These are phyloP conservation scores for Folsomia manolachei DNA, from an alignment of 2,888 invertebrate genomes.

Conservation along the genomic window DNA sequence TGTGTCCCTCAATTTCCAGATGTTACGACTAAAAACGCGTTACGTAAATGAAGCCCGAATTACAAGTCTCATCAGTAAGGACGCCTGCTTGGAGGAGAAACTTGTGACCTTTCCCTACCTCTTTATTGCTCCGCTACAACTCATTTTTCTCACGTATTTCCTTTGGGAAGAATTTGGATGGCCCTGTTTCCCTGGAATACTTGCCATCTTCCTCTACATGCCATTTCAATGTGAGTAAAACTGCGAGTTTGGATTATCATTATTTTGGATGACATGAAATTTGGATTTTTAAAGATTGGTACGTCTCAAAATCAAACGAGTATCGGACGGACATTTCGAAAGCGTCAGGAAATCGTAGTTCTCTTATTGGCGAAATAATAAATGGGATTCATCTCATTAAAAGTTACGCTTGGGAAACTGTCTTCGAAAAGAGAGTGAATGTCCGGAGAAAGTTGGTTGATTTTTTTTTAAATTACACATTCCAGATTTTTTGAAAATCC, in stretches of 20 bases:
- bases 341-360: constrained; percentile 55
- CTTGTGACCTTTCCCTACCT: constrained; percentile 17
- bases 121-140: constrained; percentile 21
- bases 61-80: constrained; percentile 19
- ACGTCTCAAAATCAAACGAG: constrained; percentile 7
- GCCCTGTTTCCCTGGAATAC: constrained; percentile 15
- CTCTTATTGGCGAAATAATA: constrained; percentile 61
- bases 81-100: constrained; percentile 15
- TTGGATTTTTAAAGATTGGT: constrained; percentile 11
- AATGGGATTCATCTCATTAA: constrained; percentile 63
- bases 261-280: background rate
- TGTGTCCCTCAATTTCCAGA: too few relatives aligned
- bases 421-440: constrained; percentile 57
- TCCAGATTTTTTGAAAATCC: too few relatives aligned
- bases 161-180: constrained; percentile 22
- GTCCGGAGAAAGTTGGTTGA: constrained; percentile 18
- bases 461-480: too few relatives aligned
- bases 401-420: constrained; percentile 64
- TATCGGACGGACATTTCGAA: constrained; percentile 51
- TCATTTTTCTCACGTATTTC: constrained; percentile 12
- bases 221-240: constrained; percentile 26
- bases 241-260: background rate
- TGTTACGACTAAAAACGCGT: too few relatives aligned
- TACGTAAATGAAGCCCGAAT: constrained; percentile 19
- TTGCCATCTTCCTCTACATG: constrained; percentile 23